A percentile compares a stretch with the other conserved stretches of the same genome.
phyloP scores from a whole-genome alignment of 2,888 invertebrate genomes.

The Deladenus siricidicola region DNA sequence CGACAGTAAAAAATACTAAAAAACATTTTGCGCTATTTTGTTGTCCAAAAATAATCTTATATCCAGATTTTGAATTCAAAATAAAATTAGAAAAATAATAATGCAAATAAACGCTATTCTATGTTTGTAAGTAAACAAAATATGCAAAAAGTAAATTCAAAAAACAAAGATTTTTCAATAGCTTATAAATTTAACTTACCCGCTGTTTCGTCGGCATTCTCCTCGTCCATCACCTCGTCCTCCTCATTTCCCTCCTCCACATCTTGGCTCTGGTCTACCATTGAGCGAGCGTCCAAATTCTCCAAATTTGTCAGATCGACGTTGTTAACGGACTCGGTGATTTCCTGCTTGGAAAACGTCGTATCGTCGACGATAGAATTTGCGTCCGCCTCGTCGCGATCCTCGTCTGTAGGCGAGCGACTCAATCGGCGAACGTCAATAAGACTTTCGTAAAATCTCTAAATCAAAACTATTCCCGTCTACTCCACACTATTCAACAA shows the following conservation, averaged over 20 bases:
- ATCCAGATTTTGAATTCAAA: no score
- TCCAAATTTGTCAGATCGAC: slow-evolving; percentile 25
- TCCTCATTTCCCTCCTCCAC: slow-evolving; percentile 13
- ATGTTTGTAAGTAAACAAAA: no score
- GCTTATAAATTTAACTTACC: no score
- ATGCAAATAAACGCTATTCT: no score
- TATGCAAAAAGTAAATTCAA: no score
- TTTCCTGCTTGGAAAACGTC: background rate
- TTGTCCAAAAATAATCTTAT: no score
- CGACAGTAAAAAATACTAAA: no score
- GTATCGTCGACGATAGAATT: no score
- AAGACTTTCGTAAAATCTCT: slow-evolving; percentile 13
- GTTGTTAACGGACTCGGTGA: slow-evolving; percentile 25
- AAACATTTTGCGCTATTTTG: no score
- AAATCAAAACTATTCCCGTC: background rate
- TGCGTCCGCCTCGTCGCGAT: slow-evolving; percentile 2
- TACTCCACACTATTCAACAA: background rate
- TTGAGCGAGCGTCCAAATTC: background rate
- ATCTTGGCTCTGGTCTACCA: background rate
- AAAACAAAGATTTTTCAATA: no score
- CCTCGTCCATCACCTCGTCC: slow-evolving; percentile 9
- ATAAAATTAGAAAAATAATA: no score
- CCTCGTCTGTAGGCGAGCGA: slow-evolving; percentile 2
- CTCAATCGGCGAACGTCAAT: slow-evolving; percentile 3
- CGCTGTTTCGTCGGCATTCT: slow-evolving; percentile 11